Base-by-base conservation (phyloP, 1,140 invertebrate genomes). In the Drosophila saltans region DNA sequence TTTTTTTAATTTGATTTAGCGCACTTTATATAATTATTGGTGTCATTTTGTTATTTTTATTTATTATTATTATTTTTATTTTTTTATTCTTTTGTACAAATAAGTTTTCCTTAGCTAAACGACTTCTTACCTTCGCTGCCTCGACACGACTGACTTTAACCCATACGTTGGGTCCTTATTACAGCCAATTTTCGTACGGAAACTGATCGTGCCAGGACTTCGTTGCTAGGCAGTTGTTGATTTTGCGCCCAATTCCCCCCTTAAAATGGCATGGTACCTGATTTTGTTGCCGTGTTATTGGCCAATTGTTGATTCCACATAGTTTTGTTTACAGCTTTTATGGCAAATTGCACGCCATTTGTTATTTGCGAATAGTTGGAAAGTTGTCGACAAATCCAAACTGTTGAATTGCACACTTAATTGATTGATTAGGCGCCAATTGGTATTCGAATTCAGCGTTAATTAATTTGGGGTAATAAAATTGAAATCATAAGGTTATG, bases 161-260 rank as follows among this genome's bases (percentile, higher is more conserved):
- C 40, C 55, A 28, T 63, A 48, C 41, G 55, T 75, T 75, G 16
- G 56, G 30, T 40, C 28, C 33, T 58, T 40, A 28, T 52, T 9
- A 24, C n/a, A 28, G 65, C 9, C 72, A 52, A 33, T 52, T 66
- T 63, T 58, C 21, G 71, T 69, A 57, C 48, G 55, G 45, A 82
- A 79, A 83, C 40, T 80, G 84, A 88, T 88, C 84, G 76, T 75
- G 84, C 62, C 73, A 83, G 80, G 65, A 74, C 72, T 61, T 28
- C 57, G 84, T 89, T 89, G 80, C 84, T 69, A 88, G 11, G 84
- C 55, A 89, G 64, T 88, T 89, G 80, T 88, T 88, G 56, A 88
- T 83, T 88, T 88, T 75, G 30, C 24, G 8, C 11, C 41, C 30
- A 40, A 30, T 59, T 65, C 68, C 80, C 65, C 70, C 78, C 74